phyloP scores from a whole-genome alignment of 1,140 invertebrate genomes.

The Dicyema japonicum region DNA sequence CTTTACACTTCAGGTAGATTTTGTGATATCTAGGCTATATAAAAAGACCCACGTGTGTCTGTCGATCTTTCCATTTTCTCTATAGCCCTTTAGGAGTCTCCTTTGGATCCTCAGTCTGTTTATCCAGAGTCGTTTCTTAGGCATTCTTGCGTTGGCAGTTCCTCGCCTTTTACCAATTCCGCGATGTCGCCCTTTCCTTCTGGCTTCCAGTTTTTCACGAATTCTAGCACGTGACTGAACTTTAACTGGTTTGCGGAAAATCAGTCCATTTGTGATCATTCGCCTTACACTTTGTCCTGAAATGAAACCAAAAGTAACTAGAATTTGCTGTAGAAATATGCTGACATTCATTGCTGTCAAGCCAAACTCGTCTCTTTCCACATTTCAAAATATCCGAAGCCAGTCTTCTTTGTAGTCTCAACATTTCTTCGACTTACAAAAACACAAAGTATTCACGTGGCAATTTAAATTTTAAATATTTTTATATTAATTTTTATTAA shows the following conservation, averaged over 20 bases:
- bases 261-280: constrained; percentile 93
- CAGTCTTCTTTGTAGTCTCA: constrained; percentile 39
- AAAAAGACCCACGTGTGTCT: constrained; percentile 37
- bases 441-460: too few species aligned
- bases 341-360: constrained; percentile 97
- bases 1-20: constrained; percentile 93
- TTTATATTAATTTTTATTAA: too few species aligned
- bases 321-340: constrained; percentile 98
- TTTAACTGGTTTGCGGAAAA: constrained; percentile 90
- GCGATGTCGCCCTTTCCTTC: constrained; percentile 67
- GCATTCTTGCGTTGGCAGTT: constrained; percentile 89
- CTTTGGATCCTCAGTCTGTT: constrained; percentile 76
- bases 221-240: constrained; percentile 83
- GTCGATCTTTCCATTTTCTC: constrained; percentile 93
- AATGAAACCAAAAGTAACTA: too few species aligned
- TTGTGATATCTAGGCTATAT: constrained; percentile 37
- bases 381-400: constrained; percentile 91
- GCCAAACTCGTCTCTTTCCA: constrained; percentile 95
- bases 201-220: constrained; percentile 71
- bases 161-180: constrained; percentile 85
- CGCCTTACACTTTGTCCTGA: constrained; percentile 85
- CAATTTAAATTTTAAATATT: too few species aligned
- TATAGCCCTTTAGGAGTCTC: constrained; percentile 66
- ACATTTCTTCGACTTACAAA: too few species aligned
- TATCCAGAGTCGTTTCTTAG: constrained; percentile 88